Percentiles rank a stretch among this genome's conserved stretches.
phyloP scores from a whole-genome alignment of 2,888 invertebrate species.

The Chymomyza procnemis region DNA sequence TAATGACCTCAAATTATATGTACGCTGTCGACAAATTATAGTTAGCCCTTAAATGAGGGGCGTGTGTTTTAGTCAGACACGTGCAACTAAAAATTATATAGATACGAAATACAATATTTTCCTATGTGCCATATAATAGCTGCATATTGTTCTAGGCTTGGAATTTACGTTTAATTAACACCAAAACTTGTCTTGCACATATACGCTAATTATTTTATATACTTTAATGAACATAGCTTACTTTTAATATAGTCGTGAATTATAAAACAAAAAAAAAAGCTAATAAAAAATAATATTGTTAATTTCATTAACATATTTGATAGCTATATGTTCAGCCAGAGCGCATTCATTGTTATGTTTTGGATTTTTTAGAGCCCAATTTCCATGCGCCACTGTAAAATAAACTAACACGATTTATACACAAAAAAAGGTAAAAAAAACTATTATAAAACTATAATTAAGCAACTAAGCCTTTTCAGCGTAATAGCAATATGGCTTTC shows the following conservation, averaged over 20 bases:
- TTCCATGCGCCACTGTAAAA: not conserved
- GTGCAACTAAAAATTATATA: not conserved
- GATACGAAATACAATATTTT: not conserved
- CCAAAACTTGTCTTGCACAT: constrained; percentile 35
- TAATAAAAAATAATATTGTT: too few species aligned
- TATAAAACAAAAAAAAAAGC: not conserved
- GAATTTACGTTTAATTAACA: constrained; percentile 41
- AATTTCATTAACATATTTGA: not conserved
- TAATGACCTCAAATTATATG: not conserved
- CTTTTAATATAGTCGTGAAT: not conserved
- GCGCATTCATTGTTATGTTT: not conserved
- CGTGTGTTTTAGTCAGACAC: constrained; percentile 23
- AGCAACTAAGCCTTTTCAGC: not conserved
- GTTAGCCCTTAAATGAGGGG: constrained; percentile 18
- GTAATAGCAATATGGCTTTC: not conserved
- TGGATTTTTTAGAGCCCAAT: not conserved
- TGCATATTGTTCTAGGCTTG: constrained; percentile 36
- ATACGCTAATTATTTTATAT: constrained; percentile 56
- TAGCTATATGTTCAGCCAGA: not conserved
- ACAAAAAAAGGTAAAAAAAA: not conserved
- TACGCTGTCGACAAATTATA: not conserved
- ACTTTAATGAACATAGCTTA: not conserved
- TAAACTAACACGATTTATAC: not conserved
- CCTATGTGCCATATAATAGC: not conserved
- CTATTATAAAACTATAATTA: not conserved